phyloP scores from a whole-genome alignment of 2,888 invertebrate species.

The Dynastes grantii region DNA sequence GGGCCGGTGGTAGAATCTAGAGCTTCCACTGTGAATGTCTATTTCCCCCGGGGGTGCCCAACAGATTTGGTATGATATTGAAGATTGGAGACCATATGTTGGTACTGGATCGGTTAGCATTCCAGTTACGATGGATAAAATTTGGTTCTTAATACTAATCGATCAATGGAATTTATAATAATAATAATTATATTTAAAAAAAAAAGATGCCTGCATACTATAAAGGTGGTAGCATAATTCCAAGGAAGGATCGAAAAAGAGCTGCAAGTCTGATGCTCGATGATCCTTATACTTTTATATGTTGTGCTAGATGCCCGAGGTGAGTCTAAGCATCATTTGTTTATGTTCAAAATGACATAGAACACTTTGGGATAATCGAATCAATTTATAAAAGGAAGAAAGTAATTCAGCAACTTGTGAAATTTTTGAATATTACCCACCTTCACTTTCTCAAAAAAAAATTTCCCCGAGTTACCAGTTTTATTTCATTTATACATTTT shows the following conservation, averaged over 20 bases:
- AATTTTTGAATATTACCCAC: too few species aligned
- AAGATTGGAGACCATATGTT: slow-evolving; percentile 78
- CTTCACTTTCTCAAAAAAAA: too few species aligned
- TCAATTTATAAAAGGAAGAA: too few species aligned
- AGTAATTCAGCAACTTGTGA: too few species aligned
- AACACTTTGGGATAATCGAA: too few species aligned
- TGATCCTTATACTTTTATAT: slow-evolving; percentile 94
- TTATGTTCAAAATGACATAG: background rate
- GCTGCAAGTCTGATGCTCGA: slow-evolving; percentile 87
- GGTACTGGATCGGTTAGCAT: slow-evolving; percentile 75
- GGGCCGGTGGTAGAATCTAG: slow-evolving; percentile 88
- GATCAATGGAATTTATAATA: background rate
- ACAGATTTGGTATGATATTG: slow-evolving; percentile 92
- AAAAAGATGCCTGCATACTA: slow-evolving; percentile 93
- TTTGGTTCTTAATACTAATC: slow-evolving; percentile 62
- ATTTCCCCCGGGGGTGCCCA: slow-evolving; percentile 86
- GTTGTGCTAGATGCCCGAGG: slow-evolving; percentile 84
- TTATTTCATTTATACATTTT: too few species aligned
- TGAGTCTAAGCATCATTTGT: slow-evolving; percentile 67
- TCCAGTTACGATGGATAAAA: slow-evolving; percentile 82
- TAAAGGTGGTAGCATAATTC: slow-evolving; percentile 91
- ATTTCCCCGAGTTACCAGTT: too few species aligned
- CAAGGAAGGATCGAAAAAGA: slow-evolving; percentile 92
- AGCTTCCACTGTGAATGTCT: slow-evolving; percentile 83
- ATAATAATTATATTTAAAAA: slow-evolving; percentile 26